These are phyloP conservation scores for Psylliodes chrysocephalus DNA, from an alignment of 2,888 invertebrate species.

Conservation along the genomic window DNA sequence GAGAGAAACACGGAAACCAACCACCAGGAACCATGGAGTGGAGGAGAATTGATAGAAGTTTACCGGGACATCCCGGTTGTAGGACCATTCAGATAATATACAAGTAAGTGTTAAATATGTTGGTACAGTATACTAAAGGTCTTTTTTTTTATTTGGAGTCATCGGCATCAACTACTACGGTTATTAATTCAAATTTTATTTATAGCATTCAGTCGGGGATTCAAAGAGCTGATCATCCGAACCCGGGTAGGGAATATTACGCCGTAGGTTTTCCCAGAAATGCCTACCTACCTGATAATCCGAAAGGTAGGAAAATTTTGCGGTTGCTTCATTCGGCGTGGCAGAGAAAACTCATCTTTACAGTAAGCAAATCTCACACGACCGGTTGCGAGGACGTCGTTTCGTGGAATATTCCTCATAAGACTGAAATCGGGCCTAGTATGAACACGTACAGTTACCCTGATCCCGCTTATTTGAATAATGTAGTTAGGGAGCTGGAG, in stretches of 20 bases:
- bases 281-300: constrained; percentile 86
- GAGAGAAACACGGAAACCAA: constrained; percentile 82
- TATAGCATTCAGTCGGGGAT: constrained; percentile 86
- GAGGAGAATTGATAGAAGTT: constrained; percentile 74
- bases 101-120: constrained; percentile 75
- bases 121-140: too few species aligned
- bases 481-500: constrained; percentile 70
- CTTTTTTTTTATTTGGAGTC: too few species aligned
- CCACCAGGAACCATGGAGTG: constrained; percentile 87
- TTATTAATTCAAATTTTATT: too few species aligned
- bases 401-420: constrained; percentile 92
- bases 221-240: constrained; percentile 82
- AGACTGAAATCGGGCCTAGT: constrained; percentile 76
- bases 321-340: constrained; percentile 83
- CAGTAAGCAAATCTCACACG: constrained; percentile 82
- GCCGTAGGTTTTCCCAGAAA: constrained; percentile 88
- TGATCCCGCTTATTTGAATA: constrained; percentile 79
- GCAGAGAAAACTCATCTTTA: constrained; percentile 85
- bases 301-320: constrained; percentile 81
- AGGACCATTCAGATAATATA: constrained; percentile 86
- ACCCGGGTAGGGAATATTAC: constrained; percentile 86
- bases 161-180: too few species aligned
- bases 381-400: constrained; percentile 92
- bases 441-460: constrained; percentile 75
- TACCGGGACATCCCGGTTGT: constrained; percentile 76